Base-by-base conservation (phyloP, 2,797 vertebrate genomes). In the Varecia variegata region DNA sequence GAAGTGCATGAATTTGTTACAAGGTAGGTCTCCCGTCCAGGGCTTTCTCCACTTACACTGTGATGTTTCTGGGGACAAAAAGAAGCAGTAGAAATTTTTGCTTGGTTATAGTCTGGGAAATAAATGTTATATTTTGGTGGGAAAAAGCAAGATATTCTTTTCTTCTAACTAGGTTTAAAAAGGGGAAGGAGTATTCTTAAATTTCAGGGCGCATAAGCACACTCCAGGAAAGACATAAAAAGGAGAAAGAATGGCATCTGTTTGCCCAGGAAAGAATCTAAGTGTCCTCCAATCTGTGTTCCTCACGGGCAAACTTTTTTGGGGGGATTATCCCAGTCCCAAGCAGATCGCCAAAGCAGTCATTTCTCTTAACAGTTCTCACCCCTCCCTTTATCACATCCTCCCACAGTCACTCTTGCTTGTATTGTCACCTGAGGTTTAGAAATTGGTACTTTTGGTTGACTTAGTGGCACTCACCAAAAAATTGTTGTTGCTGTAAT, bases 1-100 rank as follows among this genome's bases (percentile, higher is more conserved):
- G 60, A 79, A 20, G 13, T 0, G 1, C 1, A 14, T 23, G 10
- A 21, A n/a, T 35, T 1, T 43, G 65, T 32, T 50, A n/a, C 8
- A 38, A 71, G 0, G 0, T 0, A 6, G 18, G 21, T 25, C 45
- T 38, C 74, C 38, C 7, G 7, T 80, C 40, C 15, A 18, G 15
- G 50, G 30, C 11, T 80, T 86, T 74, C 40, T 79, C 58, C 8
- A 1, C 27, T 32, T 70, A 70, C 0, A 47, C 10, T 30, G 47
- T 68, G 86, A 40, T 82, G 86, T 32, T 40, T 68, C 27, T 32
- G 40, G 43, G 73, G n/a, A 76, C 35, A 71, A 77, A n/a, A 35
- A n/a, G 74, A 38, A 35, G 30, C 6, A 40, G 62, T 0, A 14
- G 67, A 68, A 32, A 73, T 67, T 68, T 88, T 54, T 84, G 35